These are phyloP conservation scores for Microcebus griseorufus DNA, from an alignment of 2,113 vertebrate species.

Conservation along the genomic window DNA sequence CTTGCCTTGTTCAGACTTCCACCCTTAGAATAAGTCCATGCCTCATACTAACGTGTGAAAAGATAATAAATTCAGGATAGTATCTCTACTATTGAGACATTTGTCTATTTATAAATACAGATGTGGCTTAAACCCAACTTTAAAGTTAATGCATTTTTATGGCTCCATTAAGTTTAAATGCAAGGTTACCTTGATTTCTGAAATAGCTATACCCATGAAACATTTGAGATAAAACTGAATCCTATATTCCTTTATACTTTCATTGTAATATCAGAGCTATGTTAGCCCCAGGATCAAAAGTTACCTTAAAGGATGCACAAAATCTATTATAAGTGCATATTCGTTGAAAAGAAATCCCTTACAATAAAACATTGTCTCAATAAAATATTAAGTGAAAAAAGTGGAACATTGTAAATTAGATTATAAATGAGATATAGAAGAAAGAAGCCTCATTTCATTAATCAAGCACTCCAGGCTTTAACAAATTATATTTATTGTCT, in stretches of 20 bases:
- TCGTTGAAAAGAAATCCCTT: conserved; percentile 37
- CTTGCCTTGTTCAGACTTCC: neutral
- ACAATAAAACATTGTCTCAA: conserved; percentile 62
- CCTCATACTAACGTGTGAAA: neutral
- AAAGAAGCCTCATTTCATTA: conserved; percentile 54
- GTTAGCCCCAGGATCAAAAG: conserved; percentile 41
- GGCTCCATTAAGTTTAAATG: neutral
- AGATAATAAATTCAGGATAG: neutral
- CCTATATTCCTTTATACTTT: neutral
- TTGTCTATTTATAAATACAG: neutral
- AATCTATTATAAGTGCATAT: conserved; percentile 43
- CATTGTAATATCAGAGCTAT: neutral
- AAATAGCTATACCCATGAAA: neutral
- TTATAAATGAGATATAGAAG: conserved; percentile 54
- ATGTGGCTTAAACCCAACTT: neutral
- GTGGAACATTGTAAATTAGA: conserved; percentile 54
- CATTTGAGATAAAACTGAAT: neutral
- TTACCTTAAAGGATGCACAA: conserved; percentile 60
- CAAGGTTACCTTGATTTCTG: conserved; percentile 5
- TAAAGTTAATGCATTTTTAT: neutral
- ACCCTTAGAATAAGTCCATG: neutral
- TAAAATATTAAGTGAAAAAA: conserved; percentile 67
- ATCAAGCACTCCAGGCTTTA: conserved; percentile 47
- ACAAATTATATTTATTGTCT: conserved; percentile 50
- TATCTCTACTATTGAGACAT: neutral